Conservation (phyloP, 2,113 vertebrate species). For the Probosciger aterrimus region DNA sequence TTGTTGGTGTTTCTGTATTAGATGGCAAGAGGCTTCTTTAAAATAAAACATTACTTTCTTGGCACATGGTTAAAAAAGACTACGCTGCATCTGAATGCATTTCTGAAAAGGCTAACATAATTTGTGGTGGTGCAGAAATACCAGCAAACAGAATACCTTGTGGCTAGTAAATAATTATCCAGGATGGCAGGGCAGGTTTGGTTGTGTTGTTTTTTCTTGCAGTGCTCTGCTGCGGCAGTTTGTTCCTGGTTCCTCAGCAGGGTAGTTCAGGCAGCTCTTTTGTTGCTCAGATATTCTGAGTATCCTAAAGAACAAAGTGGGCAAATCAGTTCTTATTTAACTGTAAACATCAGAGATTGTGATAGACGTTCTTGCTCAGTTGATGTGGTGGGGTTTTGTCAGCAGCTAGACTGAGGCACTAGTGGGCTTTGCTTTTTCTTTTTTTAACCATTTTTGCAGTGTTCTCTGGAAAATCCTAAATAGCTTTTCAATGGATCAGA, state of each 20-base stretch:
- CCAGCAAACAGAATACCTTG: not conserved
- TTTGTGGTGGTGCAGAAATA: not conserved
- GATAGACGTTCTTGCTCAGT: not conserved
- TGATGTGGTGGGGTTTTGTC: not conserved
- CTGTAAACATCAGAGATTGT: not conserved
- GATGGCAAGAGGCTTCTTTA: not conserved
- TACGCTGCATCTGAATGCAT: not conserved
- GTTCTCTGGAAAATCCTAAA: not conserved
- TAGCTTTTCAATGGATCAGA: not conserved
- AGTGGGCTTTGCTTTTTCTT: not conserved
- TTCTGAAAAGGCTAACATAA: not conserved
- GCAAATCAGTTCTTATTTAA: not conserved
- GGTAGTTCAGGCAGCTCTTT: not conserved
- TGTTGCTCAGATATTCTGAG: not conserved
- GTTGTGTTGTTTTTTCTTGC: not conserved
- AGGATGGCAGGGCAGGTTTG: not conserved
- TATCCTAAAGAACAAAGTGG: not conserved
- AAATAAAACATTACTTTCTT: not conserved
- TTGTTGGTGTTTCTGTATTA: not conserved
- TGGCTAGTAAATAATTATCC: conserved; percentile 37
- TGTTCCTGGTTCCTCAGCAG: not conserved
- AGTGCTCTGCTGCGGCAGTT: not conserved
- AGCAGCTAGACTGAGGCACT: not conserved
- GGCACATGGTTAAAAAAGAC: not conserved
- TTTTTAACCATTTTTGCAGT: not conserved